Evolutionary conservation across 1,140 invertebrate genomes (phyloP).

Genomic region (Charaxes varanes): DNA sequence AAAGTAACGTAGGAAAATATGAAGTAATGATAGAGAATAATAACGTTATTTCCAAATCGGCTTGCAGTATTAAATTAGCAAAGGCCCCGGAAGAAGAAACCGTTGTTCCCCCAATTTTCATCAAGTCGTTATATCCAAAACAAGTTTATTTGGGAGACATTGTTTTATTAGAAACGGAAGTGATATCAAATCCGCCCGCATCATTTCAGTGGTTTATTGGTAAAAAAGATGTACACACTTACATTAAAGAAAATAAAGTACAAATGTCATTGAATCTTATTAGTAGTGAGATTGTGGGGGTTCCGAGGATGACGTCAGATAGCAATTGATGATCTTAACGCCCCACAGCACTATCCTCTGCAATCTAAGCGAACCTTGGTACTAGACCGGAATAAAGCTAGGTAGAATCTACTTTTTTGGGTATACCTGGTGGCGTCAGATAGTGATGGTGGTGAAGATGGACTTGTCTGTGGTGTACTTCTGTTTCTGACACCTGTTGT

Average conservation of each 20-base stretch:
- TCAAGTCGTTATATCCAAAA: constrained; percentile 82
- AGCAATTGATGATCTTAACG: too few species aligned
- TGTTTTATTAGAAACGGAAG: constrained; percentile 84
- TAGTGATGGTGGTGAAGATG: background rate
- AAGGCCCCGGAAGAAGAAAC: constrained; percentile 76
- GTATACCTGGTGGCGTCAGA: background rate
- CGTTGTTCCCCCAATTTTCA: constrained; percentile 83
- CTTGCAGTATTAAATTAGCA: constrained; percentile 81
- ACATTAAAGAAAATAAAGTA: too few species aligned
- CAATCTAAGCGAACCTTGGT: too few species aligned
- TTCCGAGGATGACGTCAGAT: too few species aligned
- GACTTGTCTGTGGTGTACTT: background rate
- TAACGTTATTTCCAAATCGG: constrained; percentile 84
- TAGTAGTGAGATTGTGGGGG: too few species aligned
- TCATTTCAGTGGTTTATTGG: too few species aligned
- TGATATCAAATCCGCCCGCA: constrained; percentile 84
- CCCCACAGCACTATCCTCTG: too few species aligned
- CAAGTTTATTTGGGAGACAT: constrained; percentile 83
- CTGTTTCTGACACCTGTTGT: constrained; percentile 1
- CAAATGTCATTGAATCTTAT: too few species aligned
- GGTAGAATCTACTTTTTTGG: constrained; percentile 1
- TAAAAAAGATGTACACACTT: too few species aligned
- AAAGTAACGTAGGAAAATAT: constrained; percentile 88
- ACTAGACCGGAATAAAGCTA: too few species aligned
- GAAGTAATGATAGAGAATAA: constrained; percentile 86